Evolutionary conservation across 2,797 vertebrate genomes (phyloP).

Genomic region (Acanthis flammea): DNA sequence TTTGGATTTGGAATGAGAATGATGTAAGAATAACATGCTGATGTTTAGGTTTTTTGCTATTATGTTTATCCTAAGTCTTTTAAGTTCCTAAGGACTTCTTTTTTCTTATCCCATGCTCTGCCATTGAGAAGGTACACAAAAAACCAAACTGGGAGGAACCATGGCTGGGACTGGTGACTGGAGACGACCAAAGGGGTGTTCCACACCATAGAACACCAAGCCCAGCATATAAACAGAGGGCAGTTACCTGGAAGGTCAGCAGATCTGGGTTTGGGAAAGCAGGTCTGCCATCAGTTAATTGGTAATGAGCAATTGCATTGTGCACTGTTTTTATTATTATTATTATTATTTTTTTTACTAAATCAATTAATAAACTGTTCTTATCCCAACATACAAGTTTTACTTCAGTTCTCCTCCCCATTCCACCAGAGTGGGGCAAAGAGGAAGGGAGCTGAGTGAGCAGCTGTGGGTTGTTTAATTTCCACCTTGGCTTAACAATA

Average conservation of each 20-base stretch:
- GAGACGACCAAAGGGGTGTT: background rate
- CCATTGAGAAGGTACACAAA: background rate
- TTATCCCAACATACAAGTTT: background rate
- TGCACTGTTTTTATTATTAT: background rate
- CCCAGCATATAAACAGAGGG: rapidly evolving
- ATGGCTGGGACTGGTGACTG: background rate
- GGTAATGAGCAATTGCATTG: background rate
- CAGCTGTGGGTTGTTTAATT: background rate
- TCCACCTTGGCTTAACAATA: background rate
- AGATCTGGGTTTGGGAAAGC: background rate
- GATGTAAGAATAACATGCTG: rapidly evolving
- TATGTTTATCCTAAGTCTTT: rapidly evolving
- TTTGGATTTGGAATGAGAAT: background rate
- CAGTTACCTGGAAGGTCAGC: background rate
- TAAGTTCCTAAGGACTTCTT: background rate
- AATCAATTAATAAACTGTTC: background rate
- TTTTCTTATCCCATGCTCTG: background rate
- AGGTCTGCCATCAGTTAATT: background rate
- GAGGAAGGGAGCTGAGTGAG: rapidly evolving
- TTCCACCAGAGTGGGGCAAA: too few species aligned
- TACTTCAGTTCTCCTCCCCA: background rate
- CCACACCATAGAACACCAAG: background rate
- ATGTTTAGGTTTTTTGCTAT: background rate
- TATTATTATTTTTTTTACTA: too few species aligned
- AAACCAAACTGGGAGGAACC: background rate